Percentiles rank a stretch among this genome's conserved stretches.
These are phyloP conservation scores for Hypothenemus hampei DNA, from an alignment of 1,140 invertebrate genomes.

Conservation along the genomic window DNA sequence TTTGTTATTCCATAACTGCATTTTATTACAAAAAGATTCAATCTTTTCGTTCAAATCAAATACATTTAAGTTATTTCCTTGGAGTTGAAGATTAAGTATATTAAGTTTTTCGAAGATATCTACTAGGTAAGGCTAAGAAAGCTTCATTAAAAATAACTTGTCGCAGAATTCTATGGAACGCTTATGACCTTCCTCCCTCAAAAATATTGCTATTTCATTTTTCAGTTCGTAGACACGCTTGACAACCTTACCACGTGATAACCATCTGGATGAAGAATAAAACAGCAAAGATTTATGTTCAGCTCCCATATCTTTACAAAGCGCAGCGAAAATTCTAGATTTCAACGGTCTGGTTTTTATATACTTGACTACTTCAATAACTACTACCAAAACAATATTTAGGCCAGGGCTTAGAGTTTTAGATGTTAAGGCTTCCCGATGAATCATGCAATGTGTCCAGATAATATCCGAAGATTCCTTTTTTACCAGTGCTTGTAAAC, in stretches of 20 bases:
- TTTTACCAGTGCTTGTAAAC: neutral
- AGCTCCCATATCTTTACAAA: slow-evolving; percentile 24
- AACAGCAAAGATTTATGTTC: slow-evolving; percentile 24
- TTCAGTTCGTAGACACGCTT: slow-evolving; percentile 26
- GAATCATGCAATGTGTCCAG: neutral
- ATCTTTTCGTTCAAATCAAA: neutral
- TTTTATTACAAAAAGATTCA: neutral
- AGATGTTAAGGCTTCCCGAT: neutral
- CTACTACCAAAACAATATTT: neutral
- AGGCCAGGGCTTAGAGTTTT: neutral
- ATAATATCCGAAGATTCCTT: neutral
- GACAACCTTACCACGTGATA: slow-evolving; percentile 22
- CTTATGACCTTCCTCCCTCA: slow-evolving; percentile 6
- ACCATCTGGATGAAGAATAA: slow-evolving; percentile 7
- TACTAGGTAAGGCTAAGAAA: neutral
- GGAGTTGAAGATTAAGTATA: neutral
- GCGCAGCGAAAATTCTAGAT: neutral
- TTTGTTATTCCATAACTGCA: neutral
- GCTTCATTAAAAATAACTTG: neutral
- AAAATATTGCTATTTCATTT: slow-evolving; percentile 26
- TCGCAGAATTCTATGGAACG: no score
- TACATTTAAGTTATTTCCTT: neutral
- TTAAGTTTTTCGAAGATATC: neutral
- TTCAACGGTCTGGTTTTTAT: slow-evolving; percentile 1
- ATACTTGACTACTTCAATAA: neutral